Conservation (phyloP, 2,888 invertebrate species). For the Neoaliturus tenellus region DNA sequence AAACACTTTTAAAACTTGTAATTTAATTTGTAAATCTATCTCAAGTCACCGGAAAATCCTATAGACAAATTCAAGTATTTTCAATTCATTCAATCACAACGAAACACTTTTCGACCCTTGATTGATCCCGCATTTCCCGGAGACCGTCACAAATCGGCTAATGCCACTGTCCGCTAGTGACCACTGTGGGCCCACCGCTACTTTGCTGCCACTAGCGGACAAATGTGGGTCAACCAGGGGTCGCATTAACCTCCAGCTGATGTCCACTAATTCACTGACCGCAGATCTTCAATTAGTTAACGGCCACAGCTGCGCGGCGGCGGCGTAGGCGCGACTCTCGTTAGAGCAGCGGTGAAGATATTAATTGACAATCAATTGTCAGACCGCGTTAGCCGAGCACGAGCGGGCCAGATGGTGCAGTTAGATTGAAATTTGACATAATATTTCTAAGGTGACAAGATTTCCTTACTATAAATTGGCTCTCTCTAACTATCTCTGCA, state of each 20-base stretch:
- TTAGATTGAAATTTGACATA: background rate
- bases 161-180: background rate
- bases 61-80: too few relatives aligned
- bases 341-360: background rate
- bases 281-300: constrained; percentile 21
- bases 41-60: too few relatives aligned
- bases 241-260: background rate
- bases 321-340: background rate
- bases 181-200: background rate
- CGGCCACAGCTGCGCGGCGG: background rate
- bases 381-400: background rate
- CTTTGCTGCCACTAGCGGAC: background rate
- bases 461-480: too few relatives aligned
- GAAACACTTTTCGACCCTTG: too few relatives aligned
- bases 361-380: constrained; percentile 7
- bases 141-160: background rate
- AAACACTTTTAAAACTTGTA: too few relatives aligned
- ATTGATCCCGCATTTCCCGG: background rate
- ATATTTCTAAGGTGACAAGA: too few relatives aligned
- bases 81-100: too few relatives aligned
- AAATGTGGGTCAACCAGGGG: constrained; percentile 9
- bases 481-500: too few relatives aligned
- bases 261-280: constrained; percentile 30
- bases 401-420: background rate
- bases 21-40: too few relatives aligned